Conservation (phyloP, 2,888 invertebrate genomes). For the Drosophila nr. perissopoda region DNA sequence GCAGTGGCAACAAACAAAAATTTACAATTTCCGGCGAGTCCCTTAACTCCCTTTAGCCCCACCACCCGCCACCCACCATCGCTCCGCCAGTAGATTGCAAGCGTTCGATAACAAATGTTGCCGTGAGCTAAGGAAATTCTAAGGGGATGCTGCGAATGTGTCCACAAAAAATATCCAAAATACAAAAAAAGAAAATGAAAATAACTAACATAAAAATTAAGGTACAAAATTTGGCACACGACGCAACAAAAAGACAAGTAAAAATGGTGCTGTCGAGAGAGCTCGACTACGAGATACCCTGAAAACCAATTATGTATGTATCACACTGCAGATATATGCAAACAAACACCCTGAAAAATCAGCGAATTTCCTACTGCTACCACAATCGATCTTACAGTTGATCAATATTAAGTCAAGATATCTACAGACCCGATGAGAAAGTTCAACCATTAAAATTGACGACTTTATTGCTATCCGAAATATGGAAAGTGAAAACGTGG, state of each 20-base stretch:
- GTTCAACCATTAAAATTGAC: neutral
- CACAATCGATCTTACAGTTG: neutral
- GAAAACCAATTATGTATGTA: neutral
- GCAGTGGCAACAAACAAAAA: constrained; percentile 60
- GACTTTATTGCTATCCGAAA: neutral
- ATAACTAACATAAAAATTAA: constrained; percentile 64
- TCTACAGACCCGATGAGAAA: neutral
- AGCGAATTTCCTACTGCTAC: neutral
- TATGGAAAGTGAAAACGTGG: neutral
- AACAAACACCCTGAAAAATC: neutral
- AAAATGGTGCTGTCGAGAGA: neutral
- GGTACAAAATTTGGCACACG: constrained; percentile 68
- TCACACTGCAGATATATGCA: neutral
- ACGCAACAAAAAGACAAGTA: constrained; percentile 13
- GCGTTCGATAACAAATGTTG: constrained; percentile 62
- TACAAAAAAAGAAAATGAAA: constrained; percentile 23
- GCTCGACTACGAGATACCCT: neutral
- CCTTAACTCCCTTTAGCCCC: constrained; percentile 26
- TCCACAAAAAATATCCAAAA: neutral
- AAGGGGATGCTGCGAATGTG: constrained; percentile 48
- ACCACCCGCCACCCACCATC: neutral
- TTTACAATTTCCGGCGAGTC: constrained; percentile 71
- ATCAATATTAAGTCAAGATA: neutral
- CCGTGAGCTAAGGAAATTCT: constrained; percentile 65
- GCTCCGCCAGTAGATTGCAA: constrained; percentile 48